Percentiles rank a stretch among this genome's conserved stretches.
These are phyloP conservation scores for Ammodytes dubius DNA, from an alignment of 2,113 vertebrate species.

Conservation along the genomic window DNA sequence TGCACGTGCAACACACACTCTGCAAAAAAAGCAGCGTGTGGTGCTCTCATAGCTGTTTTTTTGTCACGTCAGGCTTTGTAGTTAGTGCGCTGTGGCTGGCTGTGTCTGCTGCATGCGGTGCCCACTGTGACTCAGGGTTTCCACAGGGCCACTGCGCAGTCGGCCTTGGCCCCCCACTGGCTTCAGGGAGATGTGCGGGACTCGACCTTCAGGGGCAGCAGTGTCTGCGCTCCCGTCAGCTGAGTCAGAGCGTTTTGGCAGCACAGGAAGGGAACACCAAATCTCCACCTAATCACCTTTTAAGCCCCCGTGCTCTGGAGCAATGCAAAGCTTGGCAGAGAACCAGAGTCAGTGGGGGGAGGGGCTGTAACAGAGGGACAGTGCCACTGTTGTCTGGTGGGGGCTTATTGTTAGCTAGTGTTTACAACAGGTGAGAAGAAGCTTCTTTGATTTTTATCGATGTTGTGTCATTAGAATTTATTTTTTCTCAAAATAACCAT, in stretches of 20 bases:
- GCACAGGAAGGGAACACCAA: constrained; percentile 61
- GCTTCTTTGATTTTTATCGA: neutral
- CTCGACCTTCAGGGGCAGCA: constrained; percentile 4
- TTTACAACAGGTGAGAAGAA: constrained; percentile 5
- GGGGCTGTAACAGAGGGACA: neutral
- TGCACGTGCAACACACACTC: constrained; percentile 30
- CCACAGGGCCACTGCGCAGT: constrained; percentile 33
- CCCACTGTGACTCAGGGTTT: constrained; percentile 64
- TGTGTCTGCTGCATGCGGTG: neutral
- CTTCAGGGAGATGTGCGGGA: constrained; percentile 44
- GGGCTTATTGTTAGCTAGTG: neutral
- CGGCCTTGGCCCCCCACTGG: constrained; percentile 10
- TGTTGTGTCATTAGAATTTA: neutral
- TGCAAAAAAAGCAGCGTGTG: constrained; percentile 2
- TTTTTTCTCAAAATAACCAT: neutral
- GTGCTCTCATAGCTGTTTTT: constrained; percentile 36
- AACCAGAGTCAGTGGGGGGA: constrained; percentile 13
- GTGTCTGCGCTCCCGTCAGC: constrained; percentile 44
- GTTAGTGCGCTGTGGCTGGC: constrained; percentile 1
- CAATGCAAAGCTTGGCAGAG: constrained; percentile 30
- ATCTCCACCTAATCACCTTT: constrained; percentile 69
- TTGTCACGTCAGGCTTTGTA: constrained; percentile 39
- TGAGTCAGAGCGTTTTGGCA: constrained; percentile 60
- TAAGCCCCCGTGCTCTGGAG: constrained; percentile 55
- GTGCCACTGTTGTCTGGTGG: neutral